Evolutionary conservation across 1,140 invertebrate species (phyloP).

Genomic region (Colletes latitarsis): DNA sequence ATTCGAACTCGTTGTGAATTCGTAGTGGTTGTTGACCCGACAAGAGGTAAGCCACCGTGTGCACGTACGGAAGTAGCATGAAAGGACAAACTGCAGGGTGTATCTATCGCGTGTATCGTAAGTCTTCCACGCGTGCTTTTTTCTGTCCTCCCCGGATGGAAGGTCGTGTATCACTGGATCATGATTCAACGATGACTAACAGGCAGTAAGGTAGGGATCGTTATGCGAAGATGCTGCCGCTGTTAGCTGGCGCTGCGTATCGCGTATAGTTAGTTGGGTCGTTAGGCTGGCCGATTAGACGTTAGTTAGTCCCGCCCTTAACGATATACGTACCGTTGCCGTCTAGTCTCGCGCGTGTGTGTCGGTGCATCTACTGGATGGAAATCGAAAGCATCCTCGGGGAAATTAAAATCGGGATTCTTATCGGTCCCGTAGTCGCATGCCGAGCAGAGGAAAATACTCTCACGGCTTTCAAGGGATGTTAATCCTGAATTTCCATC

Average conservation of each 20-base stretch:
- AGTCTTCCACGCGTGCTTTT: slow-evolving; percentile 36
- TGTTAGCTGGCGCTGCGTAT: slow-evolving; percentile 40
- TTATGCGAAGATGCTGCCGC: slow-evolving; percentile 54
- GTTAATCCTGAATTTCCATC: slow-evolving; percentile 39
- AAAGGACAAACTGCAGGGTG: slow-evolving; percentile 34
- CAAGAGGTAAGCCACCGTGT: slow-evolving; percentile 2
- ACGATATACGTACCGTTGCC: neutral
- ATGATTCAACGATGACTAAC: slow-evolving; percentile 71
- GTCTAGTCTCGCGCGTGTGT: neutral
- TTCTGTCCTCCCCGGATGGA: neutral
- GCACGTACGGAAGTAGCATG: slow-evolving; percentile 32
- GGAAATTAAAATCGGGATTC: slow-evolving; percentile 28
- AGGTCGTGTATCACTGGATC: slow-evolving; percentile 62
- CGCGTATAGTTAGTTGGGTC: slow-evolving; percentile 62
- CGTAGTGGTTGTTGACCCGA: neutral
- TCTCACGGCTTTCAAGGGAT: slow-evolving; percentile 36
- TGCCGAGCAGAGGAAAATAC: slow-evolving; percentile 5
- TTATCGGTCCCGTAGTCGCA: slow-evolving; percentile 16
- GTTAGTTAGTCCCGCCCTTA: slow-evolving; percentile 61
- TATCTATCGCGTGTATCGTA: slow-evolving; percentile 45
- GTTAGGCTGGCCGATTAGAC: slow-evolving; percentile 64
- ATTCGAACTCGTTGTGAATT: neutral
- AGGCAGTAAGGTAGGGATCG: slow-evolving; percentile 48
- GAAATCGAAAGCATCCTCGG: slow-evolving; percentile 38
- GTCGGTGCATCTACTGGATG: neutral